Conservation (phyloP, 2,888 invertebrate species). For the Ctenicera cuprea region DNA sequence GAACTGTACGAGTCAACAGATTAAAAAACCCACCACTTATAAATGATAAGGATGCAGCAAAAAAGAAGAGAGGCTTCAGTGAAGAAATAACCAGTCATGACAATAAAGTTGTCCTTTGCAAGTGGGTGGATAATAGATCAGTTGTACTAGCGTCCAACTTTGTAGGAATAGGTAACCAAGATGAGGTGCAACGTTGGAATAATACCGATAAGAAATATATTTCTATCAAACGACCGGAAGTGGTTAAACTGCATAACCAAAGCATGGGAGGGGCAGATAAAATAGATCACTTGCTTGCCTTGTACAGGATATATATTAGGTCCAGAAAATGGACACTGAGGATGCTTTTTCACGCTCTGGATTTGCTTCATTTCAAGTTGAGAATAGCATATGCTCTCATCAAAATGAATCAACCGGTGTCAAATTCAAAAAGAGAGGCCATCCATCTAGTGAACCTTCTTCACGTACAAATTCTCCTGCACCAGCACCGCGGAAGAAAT, state of each 20-base stretch:
- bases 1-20: slow-evolving; percentile 50
- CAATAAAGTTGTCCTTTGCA: slow-evolving; percentile 38
- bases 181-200: slow-evolving; percentile 57
- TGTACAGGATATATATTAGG: slow-evolving; percentile 56
- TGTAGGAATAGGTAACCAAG: slow-evolving; percentile 54
- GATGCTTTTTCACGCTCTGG: slow-evolving; percentile 56
- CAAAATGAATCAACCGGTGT: no score
- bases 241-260: slow-evolving; percentile 54
- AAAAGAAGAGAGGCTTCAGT: slow-evolving; percentile 50
- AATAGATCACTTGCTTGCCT: slow-evolving; percentile 55
- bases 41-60: slow-evolving; percentile 52
- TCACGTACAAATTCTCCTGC: no score
- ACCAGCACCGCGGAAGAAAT: no score
- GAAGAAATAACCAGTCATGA: slow-evolving; percentile 54
- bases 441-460: no score
- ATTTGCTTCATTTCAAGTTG: slow-evolving; percentile 38
- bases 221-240: slow-evolving; percentile 52
- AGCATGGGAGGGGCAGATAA: slow-evolving; percentile 61
- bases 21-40: slow-evolving; percentile 54
- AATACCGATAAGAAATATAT: slow-evolving; percentile 53
- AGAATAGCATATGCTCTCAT: slow-evolving; percentile 4
- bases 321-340: slow-evolving; percentile 57
- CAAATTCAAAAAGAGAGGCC: no score
- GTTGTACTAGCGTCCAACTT: slow-evolving; percentile 57
- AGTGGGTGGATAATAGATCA: slow-evolving; percentile 57